These are phyloP conservation scores for Montipora efflorescens DNA, from an alignment of 64 coral and sea anemone genomes.

Conservation along the genomic window DNA sequence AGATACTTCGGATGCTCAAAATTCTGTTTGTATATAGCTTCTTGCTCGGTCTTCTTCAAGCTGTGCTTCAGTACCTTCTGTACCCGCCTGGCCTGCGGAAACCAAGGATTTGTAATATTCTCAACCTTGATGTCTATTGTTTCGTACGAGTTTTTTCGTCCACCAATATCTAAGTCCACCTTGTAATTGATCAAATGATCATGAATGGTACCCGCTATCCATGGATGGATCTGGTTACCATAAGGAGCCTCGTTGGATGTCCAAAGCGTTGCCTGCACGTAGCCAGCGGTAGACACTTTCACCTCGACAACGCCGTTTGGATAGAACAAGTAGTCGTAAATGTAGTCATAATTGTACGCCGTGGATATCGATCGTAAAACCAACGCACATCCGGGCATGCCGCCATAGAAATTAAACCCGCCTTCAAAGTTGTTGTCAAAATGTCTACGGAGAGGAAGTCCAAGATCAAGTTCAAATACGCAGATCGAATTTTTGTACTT, in stretches of 20 bases:
- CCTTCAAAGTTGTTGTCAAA: slow-evolving; percentile 74
- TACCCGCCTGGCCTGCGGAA: slow-evolving; percentile 26
- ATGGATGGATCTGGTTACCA: slow-evolving; percentile 3
- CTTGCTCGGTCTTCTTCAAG: slow-evolving; percentile 71
- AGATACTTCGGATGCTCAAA: slow-evolving; percentile 80
- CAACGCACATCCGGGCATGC: slow-evolving; percentile 44
- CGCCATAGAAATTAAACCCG: slow-evolving; percentile 82
- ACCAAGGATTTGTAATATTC: slow-evolving; percentile 62
- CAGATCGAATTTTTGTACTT: slow-evolving; percentile 71
- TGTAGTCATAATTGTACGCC: slow-evolving; percentile 81
- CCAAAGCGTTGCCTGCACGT: slow-evolving; percentile 47
- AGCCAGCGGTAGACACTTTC: slow-evolving; percentile 59
- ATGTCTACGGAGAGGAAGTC: slow-evolving; percentile 82
- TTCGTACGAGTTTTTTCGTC: slow-evolving; percentile 74
- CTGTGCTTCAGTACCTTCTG: slow-evolving; percentile 46
- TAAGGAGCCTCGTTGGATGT: slow-evolving; percentile 36
- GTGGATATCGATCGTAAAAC: slow-evolving; percentile 67
- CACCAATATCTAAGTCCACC: slow-evolving; percentile 71
- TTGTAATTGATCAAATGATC: slow-evolving; percentile 77
- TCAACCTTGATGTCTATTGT: slow-evolving; percentile 63
- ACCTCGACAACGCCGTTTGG: slow-evolving; percentile 80
- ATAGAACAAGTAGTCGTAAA: slow-evolving; percentile 89
- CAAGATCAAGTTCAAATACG: slow-evolving; percentile 75
- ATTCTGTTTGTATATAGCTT: slow-evolving; percentile 74
- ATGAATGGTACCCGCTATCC: slow-evolving; percentile 47